These are phyloP conservation scores for Crambe crambe DNA, from an alignment of 37 sponge, comb jelly and placozoan genomes.

Conservation along the genomic window DNA sequence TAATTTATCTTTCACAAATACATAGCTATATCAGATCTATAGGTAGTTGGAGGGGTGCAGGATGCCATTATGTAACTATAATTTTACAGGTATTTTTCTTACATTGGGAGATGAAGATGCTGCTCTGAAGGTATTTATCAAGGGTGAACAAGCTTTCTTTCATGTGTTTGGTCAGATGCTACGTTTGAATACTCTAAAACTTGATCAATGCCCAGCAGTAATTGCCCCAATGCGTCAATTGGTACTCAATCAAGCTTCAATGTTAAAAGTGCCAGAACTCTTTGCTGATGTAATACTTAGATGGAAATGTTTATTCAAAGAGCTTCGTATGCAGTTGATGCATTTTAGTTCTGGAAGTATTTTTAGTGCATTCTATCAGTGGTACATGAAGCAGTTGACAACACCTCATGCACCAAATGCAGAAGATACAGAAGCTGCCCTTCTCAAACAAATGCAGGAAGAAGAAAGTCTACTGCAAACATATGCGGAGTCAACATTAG, in stretches of 20 bases:
- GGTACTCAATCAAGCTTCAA: constrained; percentile 7
- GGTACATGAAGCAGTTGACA: too few relatives aligned
- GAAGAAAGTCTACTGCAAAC: too few relatives aligned
- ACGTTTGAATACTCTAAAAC: background rate
- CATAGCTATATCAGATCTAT: background rate
- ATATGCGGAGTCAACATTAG: too few relatives aligned
- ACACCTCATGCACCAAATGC: too few relatives aligned
- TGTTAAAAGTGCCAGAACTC: constrained; percentile 5
- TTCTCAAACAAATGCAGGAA: too few relatives aligned
- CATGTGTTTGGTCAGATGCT: constrained; percentile 24
- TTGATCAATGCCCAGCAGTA: constrained; percentile 39
- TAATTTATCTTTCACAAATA: background rate
- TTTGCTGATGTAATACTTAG: constrained; percentile 12
- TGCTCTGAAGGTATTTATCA: constrained; percentile 10
- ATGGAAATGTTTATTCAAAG: constrained; percentile 35
- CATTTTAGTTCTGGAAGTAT: background rate
- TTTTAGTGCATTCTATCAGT: constrained; percentile 19
- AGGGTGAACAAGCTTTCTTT: constrained; percentile 32
- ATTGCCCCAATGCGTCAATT: constrained; percentile 22
- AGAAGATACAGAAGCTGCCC: too few relatives aligned
- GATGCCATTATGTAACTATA: background rate
- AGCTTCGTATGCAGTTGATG: constrained; percentile 18
- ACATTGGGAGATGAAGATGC: background rate
- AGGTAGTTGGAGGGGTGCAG: background rate
- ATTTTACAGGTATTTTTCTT: constrained; percentile 23